Base-by-base conservation (phyloP, 2,797 vertebrate genomes). In the Lutjanus argentimaculatus region DNA sequence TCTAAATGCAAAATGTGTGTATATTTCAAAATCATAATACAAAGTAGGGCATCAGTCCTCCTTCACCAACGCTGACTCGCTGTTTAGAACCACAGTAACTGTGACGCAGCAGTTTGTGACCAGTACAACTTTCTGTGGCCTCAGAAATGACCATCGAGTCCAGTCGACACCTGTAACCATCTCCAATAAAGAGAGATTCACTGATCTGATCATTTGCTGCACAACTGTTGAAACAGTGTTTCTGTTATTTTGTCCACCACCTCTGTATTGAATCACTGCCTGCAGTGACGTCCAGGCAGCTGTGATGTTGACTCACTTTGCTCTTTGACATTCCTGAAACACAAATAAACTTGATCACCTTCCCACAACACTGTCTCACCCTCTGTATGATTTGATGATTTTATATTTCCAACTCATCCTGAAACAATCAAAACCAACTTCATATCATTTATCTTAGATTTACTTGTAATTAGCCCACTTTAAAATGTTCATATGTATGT, bases 281-380 rank as follows among this genome's bases (percentile, higher is more conserved):
- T 22, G 49, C 61, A 15, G 40, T n/a, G 56, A 30, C 15, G 56
- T 25, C 45, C 58, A 51, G 64, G 82, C 76, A 76, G 77, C 67
- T 76, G 56, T 15, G 21, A 46, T 4, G 62, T 72, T 12, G 16
- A 71, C 76, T 71, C 53, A 13, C 43, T 52, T 22, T 77, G 52
- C 46, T 74, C 64, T 45, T 15, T 65, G 64, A 66, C 83, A 67
- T 80, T 81, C 83, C 78, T 61, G 8, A 56, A 56, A 66, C 12
- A 62, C 42, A 55, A 83, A 80, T 80, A 84, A 84, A 72, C 17
- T 10, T 1, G 7, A 9, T 57, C 67, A 11, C 21, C 53, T 25
- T 73, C 57, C 36, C 22, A 51, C 36, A 25, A 43, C 0, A 3
- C 49, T 3, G 43, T 1, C 43, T 43, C 3, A 0, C 4, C 11